These are phyloP conservation scores for Parapristionchus giblindavisi DNA, from an alignment of 2,888 invertebrate species.

Conservation along the genomic window DNA sequence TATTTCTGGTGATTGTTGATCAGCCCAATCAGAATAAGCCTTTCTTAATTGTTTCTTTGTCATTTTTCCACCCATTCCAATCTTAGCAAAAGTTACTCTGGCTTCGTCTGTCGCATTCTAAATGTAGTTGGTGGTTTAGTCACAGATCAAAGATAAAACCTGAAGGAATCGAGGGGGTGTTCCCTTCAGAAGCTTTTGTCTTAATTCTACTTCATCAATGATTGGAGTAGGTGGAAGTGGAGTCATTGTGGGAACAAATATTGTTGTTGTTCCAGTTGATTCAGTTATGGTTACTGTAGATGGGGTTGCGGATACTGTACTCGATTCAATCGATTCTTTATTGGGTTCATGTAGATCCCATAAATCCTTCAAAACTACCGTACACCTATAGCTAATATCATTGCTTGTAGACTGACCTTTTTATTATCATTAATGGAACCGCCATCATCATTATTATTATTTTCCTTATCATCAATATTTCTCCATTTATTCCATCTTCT, in stretches of 20 bases:
- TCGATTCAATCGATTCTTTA: neutral
- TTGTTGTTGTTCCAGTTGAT: neutral
- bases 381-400: neutral
- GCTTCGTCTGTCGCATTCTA: conserved; percentile 11
- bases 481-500: conserved; percentile 13
- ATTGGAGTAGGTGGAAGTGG: conserved; percentile 16
- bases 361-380: too few relatives aligned
- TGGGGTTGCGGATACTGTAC: too few relatives aligned
- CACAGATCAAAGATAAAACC: neutral
- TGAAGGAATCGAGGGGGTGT: conserved; percentile 22
- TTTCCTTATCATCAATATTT: neutral
- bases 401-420: neutral
- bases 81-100: conserved; percentile 19
- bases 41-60: conserved; percentile 8
- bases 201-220: conserved; percentile 9
- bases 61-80: conserved; percentile 15
- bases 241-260: neutral
- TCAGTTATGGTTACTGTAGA: neutral
- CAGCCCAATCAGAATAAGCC: conserved; percentile 20
- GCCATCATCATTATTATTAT: neutral
- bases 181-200: conserved; percentile 22
- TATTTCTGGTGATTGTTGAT: neutral
- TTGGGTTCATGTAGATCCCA: neutral
- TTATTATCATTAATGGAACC: neutral
- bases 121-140: neutral